Base-by-base conservation (phyloP, 2,888 invertebrate species). In the Ornithoptera priamus region DNA sequence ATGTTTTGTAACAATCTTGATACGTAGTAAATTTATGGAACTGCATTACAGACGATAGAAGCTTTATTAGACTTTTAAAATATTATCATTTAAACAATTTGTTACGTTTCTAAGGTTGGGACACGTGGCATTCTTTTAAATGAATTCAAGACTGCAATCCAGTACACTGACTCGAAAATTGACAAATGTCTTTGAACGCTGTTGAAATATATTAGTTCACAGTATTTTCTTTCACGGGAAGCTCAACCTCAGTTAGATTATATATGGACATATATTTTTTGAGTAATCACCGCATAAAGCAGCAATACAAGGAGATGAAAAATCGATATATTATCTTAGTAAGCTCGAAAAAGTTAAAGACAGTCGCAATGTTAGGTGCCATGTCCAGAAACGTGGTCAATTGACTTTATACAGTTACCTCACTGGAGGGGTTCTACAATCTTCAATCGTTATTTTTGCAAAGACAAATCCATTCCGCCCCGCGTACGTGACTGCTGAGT, bases 391-490 rank as follows among this genome's bases (percentile, higher is more conserved):
- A 50, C 17, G 50, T 50, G 46, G 46, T 2, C 15, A 15, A 46
- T 46, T 46, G 46, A 46, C 12, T 46, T 50, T 50, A 18, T 15
- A 50, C 50, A 50, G 50, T 50, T 17, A 50, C 5, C 5, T 18
- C 50, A 50, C 10, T 18, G 17, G 15, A 50, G 4, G 50, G 50
- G 50, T 2, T 50, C 89, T 86, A 89, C 89, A 91, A 92, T 90
- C 90, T 89, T 81, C 85, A 87, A 88, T 89, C 87, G 90, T 92
- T 90, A 91, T 90, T 90, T 89, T 89, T 86, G 90, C 90, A 91
- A 89, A 92, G 92, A 92, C 91, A 92, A 91, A 91, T 92, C 92
- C 90, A 90, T 91, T 91, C 88, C 86, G 87, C 84, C 81, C 78
- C 86, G 83, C 83, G 86, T 91, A 92, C 92, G 92, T 92, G 92